Evolutionary conservation across 2,113 vertebrate genomes (phyloP).

Genomic region (Crypturellus undulatus): DNA sequence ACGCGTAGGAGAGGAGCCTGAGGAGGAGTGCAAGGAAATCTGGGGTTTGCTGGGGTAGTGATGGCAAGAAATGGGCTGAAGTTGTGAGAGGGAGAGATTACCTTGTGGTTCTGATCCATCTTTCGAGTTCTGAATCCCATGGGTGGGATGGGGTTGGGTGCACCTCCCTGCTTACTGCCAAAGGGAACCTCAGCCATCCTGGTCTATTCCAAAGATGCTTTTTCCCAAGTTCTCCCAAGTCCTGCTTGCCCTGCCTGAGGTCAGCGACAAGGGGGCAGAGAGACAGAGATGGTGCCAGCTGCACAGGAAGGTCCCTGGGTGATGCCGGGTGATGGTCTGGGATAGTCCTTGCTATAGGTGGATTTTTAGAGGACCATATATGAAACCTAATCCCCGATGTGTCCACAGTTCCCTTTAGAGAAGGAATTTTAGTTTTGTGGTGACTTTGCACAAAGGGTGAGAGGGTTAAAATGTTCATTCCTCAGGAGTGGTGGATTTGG

Average conservation of each 20-base stretch:
- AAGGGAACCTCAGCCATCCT: neutral
- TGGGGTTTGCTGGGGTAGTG: neutral
- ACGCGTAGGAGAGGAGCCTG: neutral
- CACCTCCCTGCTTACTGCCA: neutral
- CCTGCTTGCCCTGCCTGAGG: neutral
- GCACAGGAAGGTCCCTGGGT: neutral
- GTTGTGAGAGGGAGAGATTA: too few relatives aligned
- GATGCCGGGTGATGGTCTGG: neutral
- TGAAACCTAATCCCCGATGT: neutral
- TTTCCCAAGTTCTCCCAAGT: neutral
- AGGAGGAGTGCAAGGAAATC: neutral
- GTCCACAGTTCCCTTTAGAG: neutral
- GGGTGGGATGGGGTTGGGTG: neutral
- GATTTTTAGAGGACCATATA: neutral
- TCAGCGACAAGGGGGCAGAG: neutral
- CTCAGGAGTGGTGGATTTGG: neutral
- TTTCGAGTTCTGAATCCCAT: neutral
- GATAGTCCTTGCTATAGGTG: neutral
- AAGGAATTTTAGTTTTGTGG: neutral
- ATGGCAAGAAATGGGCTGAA: neutral
- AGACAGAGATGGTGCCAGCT: neutral
- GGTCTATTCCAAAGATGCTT: neutral
- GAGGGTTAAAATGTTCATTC: neutral
- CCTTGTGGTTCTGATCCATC: neutral
- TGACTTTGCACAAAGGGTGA: neutral